Evolutionary conservation across 2,797 vertebrate genomes (phyloP), one percentile per base, ranked within the genome.

Genomic region (Hipposideros larvatus): DNA sequence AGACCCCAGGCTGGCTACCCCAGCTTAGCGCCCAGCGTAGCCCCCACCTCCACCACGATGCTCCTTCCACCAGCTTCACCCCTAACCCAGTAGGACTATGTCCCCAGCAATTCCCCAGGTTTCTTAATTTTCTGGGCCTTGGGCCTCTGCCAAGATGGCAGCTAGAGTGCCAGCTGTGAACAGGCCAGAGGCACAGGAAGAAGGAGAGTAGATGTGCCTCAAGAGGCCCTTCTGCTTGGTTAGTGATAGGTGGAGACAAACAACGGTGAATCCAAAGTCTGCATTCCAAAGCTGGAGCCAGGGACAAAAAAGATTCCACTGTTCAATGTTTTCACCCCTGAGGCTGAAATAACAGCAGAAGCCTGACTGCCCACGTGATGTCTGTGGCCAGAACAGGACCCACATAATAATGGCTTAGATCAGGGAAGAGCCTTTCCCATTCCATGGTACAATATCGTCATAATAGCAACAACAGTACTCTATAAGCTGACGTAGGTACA

Each of bases 341-440:
- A 86, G 97, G 94, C 95, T 96, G 96, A 95, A 95, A 97, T 96
- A 88, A 91, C 95, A 96, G 87, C 74, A n/a, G 93, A 95, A 93
- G 63, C 93, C 93, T 90, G 89, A 77, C 95, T 96, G 10, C 87
- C 90, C 97, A 97, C 82, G 92, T 96, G 97, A 51, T 80, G 86
- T 95, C 95, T 97, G 93, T 94, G 96, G 92, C 87, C 94, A 90
- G 93, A 77, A 48, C 6, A 57, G 90, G 97, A 68, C 95, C 96
- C 95, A 96, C 94, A 96, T 96, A 96, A 97, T 95, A 90, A 97
- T 83, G 90, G 94, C 96, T 92, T 85, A 94, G 85, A 63, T n/a
- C 65, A 87, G 73, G 78, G 87, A 93, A 82, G 95, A 87, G 94
- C 86, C 86, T 92, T 92, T 91, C 75, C 93, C 94, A 66, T 84